Evolutionary conservation across 2,888 invertebrate genomes (phyloP).

Genomic region (Heliconius erato): DNA sequence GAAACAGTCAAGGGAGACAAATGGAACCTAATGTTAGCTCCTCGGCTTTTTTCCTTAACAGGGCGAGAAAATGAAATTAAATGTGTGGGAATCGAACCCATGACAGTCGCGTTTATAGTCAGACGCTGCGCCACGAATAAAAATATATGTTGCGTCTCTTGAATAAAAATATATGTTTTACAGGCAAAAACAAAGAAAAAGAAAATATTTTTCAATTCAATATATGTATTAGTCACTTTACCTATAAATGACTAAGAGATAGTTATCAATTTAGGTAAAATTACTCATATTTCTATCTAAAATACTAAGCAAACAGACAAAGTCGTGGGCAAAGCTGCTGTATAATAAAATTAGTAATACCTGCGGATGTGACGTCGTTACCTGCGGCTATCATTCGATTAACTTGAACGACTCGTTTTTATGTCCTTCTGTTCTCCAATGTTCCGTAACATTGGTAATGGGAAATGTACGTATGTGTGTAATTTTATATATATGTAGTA

Average conservation of each 20-base stretch:
- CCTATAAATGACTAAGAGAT: neutral
- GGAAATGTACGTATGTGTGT: neutral
- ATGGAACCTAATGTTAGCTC: too few relatives aligned
- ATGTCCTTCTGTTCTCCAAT: slow-evolving; percentile 17
- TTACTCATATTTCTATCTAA: neutral
- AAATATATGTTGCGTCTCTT: too few relatives aligned
- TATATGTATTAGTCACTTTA: neutral
- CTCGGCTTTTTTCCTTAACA: neutral
- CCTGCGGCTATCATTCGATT: slow-evolving; percentile 60
- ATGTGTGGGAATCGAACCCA: neutral
- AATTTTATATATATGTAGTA: neutral
- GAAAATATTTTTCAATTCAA: neutral
- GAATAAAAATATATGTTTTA: too few relatives aligned
- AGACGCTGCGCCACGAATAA: neutral
- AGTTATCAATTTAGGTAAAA: too few relatives aligned
- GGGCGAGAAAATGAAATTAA: neutral
- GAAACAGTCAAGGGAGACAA: neutral
- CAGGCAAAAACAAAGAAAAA: neutral
- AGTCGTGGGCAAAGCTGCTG: neutral
- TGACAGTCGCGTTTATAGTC: neutral
- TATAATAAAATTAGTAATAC: slow-evolving; percentile 1
- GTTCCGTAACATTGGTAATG: slow-evolving; percentile 20
- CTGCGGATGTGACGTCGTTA: slow-evolving; percentile 60
- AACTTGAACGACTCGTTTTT: slow-evolving; percentile 61
- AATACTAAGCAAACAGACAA: neutral